Conservation (phyloP, 2,888 invertebrate genomes). For the Cataglyphis altisquamis region DNA sequence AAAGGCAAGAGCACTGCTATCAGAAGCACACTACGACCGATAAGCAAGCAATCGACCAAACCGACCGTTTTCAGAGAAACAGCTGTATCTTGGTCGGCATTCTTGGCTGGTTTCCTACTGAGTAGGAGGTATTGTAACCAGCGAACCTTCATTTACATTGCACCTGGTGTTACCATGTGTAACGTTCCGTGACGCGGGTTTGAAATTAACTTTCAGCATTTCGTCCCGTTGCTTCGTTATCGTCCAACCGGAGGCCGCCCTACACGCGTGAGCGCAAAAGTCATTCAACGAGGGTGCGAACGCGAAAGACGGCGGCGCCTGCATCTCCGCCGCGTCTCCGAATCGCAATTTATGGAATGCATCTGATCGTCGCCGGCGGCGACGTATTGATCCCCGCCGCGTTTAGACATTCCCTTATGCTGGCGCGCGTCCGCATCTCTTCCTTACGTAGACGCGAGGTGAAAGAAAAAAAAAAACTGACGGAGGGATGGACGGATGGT, state of each 20-base stretch:
- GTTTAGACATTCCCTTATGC: conserved; percentile 45
- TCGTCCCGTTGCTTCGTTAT: conserved; percentile 45
- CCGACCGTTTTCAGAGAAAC: conserved; percentile 38
- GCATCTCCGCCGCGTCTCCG: conserved; percentile 36
- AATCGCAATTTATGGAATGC: conserved; percentile 45
- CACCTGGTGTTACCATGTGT: conserved; percentile 46
- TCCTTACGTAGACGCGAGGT: conserved; percentile 44
- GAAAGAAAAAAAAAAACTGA: conserved; percentile 28
- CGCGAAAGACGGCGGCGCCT: conserved; percentile 18
- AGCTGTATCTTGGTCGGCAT: conserved; percentile 46
- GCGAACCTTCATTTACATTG: conserved; percentile 49
- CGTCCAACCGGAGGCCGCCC: conserved; percentile 43
- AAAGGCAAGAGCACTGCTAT: conserved; percentile 24
- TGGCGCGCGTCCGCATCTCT: conserved; percentile 48
- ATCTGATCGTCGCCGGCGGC: conserved; percentile 17
- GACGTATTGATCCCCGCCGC: conserved; percentile 37
- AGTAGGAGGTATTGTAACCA: conserved; percentile 29
- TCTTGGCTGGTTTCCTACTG: conserved; percentile 45
- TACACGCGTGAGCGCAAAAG: conserved; percentile 11
- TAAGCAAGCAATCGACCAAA: conserved; percentile 49
- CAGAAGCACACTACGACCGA: conserved; percentile 32
- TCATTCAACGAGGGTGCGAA: conserved; percentile 6
- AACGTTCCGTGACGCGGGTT: conserved; percentile 47
- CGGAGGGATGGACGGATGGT: conserved; percentile 53
- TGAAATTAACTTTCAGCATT: conserved; percentile 43